Evolutionary conservation across 2,888 invertebrate genomes (phyloP), one percentile per base, ranked within the genome.

Genomic region (Calameuta filiformis): DNA sequence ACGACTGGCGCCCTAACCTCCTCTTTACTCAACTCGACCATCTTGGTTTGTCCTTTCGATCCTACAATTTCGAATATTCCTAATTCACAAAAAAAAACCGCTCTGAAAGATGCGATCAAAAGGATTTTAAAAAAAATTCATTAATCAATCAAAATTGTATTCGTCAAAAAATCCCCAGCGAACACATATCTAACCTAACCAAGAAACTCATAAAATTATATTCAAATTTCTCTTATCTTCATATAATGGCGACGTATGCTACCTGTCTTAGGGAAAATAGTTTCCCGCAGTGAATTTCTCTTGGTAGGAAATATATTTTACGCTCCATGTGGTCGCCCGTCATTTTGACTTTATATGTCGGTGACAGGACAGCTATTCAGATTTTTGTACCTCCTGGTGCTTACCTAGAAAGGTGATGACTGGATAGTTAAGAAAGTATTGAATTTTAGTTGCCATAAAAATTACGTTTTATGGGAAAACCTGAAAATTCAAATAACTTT

Each of bases 1-100:
- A 81, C 79, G 79, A 79, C 79, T 76, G 75, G 80, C 78, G 79
- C 77, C 79, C 77, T 76, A 35, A 35, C 31, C 40, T 74, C 15
- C 75, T 73, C 68, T 37, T 12, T 23, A 23, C 56, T 23, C 23
- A 56, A 56, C 56, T 2, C 23, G 56, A 56, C 56, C 56, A 23
- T 56, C 56, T 56, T 23, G 56, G 56, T 56, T 23, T 23, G 56
- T 56, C 56, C 56, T 56, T 23, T 56, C 23, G 56, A 56, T 23
- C 56, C 56, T 23, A 23, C 23, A 15, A 56, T 56, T 56, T 56
- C 23, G 9, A 56, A 23, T 56, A 56, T 23, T 56, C 56, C 9
- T 23, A 56, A 2, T 23, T 56, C 23, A 23, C 2, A 56, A 56
- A 56, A 56, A 9, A 1, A 23, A 56, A 23, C 2, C 56, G 15